phyloP scores from a whole-genome alignment of 1,140 invertebrate species.

The Mactra quadrangularis region DNA sequence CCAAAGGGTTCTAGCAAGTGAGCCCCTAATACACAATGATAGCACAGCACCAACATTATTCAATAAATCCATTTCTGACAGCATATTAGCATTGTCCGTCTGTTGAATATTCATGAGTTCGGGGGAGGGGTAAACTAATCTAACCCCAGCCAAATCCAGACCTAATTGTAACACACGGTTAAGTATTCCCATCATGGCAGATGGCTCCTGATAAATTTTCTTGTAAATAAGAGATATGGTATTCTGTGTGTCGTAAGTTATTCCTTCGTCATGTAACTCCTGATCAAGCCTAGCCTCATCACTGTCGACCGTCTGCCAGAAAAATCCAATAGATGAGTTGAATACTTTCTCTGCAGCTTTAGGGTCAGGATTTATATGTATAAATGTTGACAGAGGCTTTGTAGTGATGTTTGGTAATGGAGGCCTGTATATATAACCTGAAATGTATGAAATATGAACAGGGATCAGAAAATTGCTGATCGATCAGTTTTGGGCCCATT shows the following conservation, averaged over 20 bases:
- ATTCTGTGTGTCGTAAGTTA: conserved; percentile 77
- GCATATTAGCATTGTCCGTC: conserved; percentile 42
- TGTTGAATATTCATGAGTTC: conserved; percentile 66
- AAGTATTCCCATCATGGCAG: conserved; percentile 77
- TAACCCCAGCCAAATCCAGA: conserved; percentile 73
- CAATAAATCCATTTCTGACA: conserved; percentile 67
- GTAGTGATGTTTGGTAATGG: conserved; percentile 78
- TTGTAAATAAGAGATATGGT: conserved; percentile 81
- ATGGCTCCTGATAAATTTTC: conserved; percentile 76
- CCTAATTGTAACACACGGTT: conserved; percentile 77
- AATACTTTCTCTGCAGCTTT: conserved; percentile 75
- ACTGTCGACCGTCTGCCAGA: conserved; percentile 80
- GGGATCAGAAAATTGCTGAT: too few relatives aligned
- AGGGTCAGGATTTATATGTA: conserved; percentile 77
- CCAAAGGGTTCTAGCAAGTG: conserved; percentile 77
- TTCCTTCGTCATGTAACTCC: conserved; percentile 63
- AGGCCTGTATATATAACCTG: conserved; percentile 70
- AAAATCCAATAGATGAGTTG: conserved; percentile 77
- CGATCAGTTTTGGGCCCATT: too few relatives aligned
- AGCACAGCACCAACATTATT: conserved; percentile 78
- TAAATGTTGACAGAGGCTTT: conserved; percentile 80
- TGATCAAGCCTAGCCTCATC: conserved; percentile 70
- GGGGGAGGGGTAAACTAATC: conserved; percentile 73
- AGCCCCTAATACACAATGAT: conserved; percentile 78
- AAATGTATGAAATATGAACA: too few relatives aligned